Evolutionary conservation across 1,140 invertebrate genomes (phyloP), one percentile per base, ranked within the genome.

Genomic region (Ceratina australensis): DNA sequence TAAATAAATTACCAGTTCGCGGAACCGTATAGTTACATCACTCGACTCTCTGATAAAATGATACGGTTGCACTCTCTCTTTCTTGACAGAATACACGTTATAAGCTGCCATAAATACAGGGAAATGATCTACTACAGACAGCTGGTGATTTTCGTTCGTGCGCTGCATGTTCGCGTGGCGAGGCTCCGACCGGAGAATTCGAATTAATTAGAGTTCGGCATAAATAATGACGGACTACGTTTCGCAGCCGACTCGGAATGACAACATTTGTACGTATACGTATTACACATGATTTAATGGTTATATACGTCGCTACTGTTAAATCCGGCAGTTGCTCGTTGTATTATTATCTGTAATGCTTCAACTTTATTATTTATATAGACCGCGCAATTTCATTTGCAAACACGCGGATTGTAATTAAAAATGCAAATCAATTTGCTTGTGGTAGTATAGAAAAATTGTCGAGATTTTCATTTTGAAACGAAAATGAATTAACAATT

Each of bases 121-220:
- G 50, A 68, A 76, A 61, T 64, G 60, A 33, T 73, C 60, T 15
- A 18, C n/a, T 8, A 12, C 26, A 8, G 24, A 60, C 42, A 22
- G 16, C 16, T 18, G 28, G 22, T 47, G 73, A 60, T 61, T 67
- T 76, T 50, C 73, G 42, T 67, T n/a, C 8, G 47, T 26, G 1
- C 18, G 33, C 10, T 16, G 15, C 3, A 15, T 20, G 18, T 24
- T 18, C n/a, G 50, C 54, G 18, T 2, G 18, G 13, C 64, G 56
- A 52, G 33, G 33, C 52, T 60, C 26, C 15, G 28, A 33, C 52
- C 33, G 18, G 54, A 26, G n/a, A 47, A 65, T 4, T 50, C 47
- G 24, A 61, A 76, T 76, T 61, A 76, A 77, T 69, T 63, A 50
- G 2, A 47, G 22, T 47, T 57, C 61, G 28, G 18, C 28, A 20